Conservation (phyloP, 2,888 invertebrate genomes). For the Lasioglossum marginatum region DNA sequence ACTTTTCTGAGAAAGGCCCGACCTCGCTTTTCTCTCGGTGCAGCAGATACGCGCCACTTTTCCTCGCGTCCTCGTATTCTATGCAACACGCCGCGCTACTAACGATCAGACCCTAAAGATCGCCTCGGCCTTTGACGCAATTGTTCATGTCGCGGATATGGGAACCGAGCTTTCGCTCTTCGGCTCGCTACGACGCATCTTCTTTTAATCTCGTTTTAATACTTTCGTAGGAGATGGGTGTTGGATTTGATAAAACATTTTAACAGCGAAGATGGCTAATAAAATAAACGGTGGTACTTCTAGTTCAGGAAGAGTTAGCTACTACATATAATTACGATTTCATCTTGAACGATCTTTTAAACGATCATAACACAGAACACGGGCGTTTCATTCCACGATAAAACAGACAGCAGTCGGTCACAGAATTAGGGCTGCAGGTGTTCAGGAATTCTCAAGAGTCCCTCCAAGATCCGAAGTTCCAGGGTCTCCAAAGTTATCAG, state of each 20-base stretch:
- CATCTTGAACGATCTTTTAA: no score
- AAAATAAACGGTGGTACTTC: no score
- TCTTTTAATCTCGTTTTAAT: background rate
- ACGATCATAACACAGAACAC: background rate
- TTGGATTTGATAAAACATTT: no score
- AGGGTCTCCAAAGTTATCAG: constrained; percentile 10
- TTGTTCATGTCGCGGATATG: background rate
- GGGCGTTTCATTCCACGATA: background rate
- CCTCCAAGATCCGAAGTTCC: background rate
- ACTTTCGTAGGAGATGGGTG: no score
- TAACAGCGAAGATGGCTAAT: no score
- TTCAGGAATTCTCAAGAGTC: background rate
- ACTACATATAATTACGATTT: no score
- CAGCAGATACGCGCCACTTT: constrained; percentile 78
- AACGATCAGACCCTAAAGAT: constrained; percentile 13
- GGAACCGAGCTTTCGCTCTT: background rate
- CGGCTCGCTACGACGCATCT: background rate
- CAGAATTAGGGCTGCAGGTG: background rate
- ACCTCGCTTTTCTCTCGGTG: constrained; percentile 78
- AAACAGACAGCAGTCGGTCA: background rate
- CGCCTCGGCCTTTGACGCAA: background rate
- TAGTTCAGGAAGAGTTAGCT: no score
- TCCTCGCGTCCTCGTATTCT: constrained; percentile 70
- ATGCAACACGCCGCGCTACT: constrained; percentile 59
- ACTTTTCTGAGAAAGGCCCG: constrained; percentile 80